Evolutionary conservation across 2,113 vertebrate species (phyloP), one percentile per base, ranked within the genome.

Genomic region (Lonchura striata): DNA sequence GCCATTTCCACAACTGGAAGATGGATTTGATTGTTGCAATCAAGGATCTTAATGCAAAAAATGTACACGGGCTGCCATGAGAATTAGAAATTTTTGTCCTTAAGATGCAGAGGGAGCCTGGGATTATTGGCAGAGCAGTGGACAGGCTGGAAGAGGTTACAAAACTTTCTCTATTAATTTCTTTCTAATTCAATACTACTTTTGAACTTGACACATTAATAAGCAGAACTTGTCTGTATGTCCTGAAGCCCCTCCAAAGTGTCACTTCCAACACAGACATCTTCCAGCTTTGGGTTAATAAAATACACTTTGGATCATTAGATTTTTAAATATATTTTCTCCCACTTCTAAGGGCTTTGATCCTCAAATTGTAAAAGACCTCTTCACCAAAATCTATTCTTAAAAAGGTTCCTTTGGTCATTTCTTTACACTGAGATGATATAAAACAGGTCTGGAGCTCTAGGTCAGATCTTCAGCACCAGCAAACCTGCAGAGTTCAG

Each of bases 1-100:
- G 15, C 14, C 30, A 56, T 18, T 89, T 64, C 37, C 35, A n/a
- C 35, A 68, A 22, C 22, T 15, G 37, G 23, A 81, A 56, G 44
- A 71, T 7, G 11, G 11, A 46, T 68, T 91, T 56, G 8, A 18
- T 37, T 47, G 39, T 9, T 10, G 47, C 35, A 82, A 6, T 20
- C 15, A 44, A 50, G 14, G 33, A 60, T n/a, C 27, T 25, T 78
- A 50, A 72, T 7, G 28, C 49, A 71, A 53, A 80, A 87, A 65
- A 19, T 6, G 5, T 18, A 44, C 8, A 7, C 0, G 2, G 24
- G 13, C 20, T 56, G 19, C 24, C 27, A 42, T 0, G 1, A 78
- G 31, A 61, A 79, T 15, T 56, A 60, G 50, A 24, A 60, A 42
- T 2, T 70, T 61, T 60, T 64, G 39, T 52, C 30, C 64, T 60